Percentiles rank a stretch among this genome's conserved stretches.
phyloP scores from a whole-genome alignment of 2,888 invertebrate genomes.

The Lycocerus yunnanus region DNA sequence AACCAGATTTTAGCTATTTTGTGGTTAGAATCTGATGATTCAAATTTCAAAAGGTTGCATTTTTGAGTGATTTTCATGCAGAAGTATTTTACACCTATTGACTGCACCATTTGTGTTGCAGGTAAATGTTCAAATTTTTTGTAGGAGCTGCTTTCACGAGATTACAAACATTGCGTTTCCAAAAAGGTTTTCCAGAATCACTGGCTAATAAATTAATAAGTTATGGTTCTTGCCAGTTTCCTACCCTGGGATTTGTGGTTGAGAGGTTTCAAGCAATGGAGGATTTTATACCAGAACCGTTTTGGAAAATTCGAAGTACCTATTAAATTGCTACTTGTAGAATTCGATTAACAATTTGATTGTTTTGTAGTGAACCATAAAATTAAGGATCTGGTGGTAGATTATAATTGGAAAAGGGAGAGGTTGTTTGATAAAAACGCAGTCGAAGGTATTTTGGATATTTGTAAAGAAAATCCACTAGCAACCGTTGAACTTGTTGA shows the following conservation, averaged over 20 bases:
- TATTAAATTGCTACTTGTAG: not conserved
- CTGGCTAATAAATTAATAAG: slow-evolving; percentile 84
- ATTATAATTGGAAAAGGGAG: slow-evolving; percentile 86
- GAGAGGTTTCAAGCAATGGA: slow-evolving; percentile 93
- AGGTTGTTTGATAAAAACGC: slow-evolving; percentile 86
- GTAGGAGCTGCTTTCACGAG: slow-evolving; percentile 97
- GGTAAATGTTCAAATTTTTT: not conserved
- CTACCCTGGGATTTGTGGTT: slow-evolving; percentile 99
- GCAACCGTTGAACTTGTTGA: slow-evolving; percentile 78
- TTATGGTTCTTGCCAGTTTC: slow-evolving; percentile 99
- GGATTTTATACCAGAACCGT: slow-evolving; percentile 88
- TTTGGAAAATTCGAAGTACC: slow-evolving; percentile 92
- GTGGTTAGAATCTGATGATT: too few relatives aligned
- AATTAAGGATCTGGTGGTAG: slow-evolving; percentile 75
- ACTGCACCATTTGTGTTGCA: not conserved
- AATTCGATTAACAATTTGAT: not conserved
- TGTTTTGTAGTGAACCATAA: slow-evolving; percentile 72
- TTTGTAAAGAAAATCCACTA: slow-evolving; percentile 74
- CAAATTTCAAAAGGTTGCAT: too few relatives aligned
- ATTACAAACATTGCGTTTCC: slow-evolving; percentile 91
- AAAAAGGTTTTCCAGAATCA: slow-evolving; percentile 76
- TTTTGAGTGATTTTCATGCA: too few relatives aligned
- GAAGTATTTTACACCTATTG: too few relatives aligned
- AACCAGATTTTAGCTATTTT: too few relatives aligned
- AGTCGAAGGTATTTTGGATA: slow-evolving; percentile 79